Evolutionary conservation across 2,888 invertebrate species (phyloP), one percentile per base, ranked within the genome.

Genomic region (Pristionchus entomophagus): DNA sequence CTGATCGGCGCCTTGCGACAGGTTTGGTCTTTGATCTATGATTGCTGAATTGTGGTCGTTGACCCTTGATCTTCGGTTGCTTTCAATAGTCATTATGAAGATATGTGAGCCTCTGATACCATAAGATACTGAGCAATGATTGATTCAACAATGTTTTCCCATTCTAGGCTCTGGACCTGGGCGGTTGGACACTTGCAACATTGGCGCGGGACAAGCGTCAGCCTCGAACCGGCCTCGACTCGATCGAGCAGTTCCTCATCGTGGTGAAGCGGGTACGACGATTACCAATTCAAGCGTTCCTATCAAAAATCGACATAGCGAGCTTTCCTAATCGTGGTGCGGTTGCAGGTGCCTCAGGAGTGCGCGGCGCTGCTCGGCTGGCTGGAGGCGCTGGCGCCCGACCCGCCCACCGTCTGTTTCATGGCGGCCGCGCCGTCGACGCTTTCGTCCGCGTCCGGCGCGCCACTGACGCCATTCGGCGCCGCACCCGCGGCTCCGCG

Each of bases 211-310:
- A 85, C 29, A 86, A 94, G 59, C 83, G 83, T 14, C 86, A 94
- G 87, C 94, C 95, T 86, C 95, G 95, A 83, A 89, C 92, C 95
- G 88, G 92, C 38, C 88, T 95, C 95, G 93, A 94, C 69, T 86
- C 88, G 19, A 95, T 98, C 62, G 97, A 97, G 94, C 97, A 97
- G 94, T 95, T 98, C 87, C 96, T 97, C 88, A 96, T 96, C 17
- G 96, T 97, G 93, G 96, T 97, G 26, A 95, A 96, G 93, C 96
- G 96, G 81, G 87, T 87, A 12, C 17, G 62, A 32, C 32, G 32
- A 32, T 32, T 32, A 2, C 62, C 12, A 62, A 26, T 62, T 62
- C 17, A 8, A 32, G 29, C 8, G 17, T 32, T 62, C 62, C 93
- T 73, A 17, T 62, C 62, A 12, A 62, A 62, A 62, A 26, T 32